Percentiles rank a stretch among this genome's conserved stretches.
Evolutionary conservation across 2,888 invertebrate genomes (phyloP).

Genomic region (Hybos culiciformis): DNA sequence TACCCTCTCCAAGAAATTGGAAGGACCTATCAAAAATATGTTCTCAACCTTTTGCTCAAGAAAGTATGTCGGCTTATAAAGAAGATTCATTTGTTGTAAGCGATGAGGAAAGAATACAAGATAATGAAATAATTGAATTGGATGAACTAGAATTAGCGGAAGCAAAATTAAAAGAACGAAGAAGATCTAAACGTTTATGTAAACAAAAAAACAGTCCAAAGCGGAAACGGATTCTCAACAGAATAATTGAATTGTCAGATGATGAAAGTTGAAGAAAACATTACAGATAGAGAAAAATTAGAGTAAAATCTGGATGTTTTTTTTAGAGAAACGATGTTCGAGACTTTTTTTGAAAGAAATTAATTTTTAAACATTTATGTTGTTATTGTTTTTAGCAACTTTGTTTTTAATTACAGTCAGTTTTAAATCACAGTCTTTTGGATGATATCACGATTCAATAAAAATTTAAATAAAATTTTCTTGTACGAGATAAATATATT

Average conservation of each 20-base stretch:
- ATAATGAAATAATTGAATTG: slow-evolving; percentile 32
- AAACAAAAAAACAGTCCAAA: slow-evolving; percentile 2
- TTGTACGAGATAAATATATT: too few relatives aligned
- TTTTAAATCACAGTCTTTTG: too few relatives aligned
- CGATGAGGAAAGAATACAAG: slow-evolving; percentile 37
- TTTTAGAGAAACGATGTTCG: too few relatives aligned
- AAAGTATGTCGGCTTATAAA: slow-evolving; percentile 40
- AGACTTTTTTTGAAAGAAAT: too few relatives aligned
- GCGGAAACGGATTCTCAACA: not conserved
- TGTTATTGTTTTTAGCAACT: too few relatives aligned
- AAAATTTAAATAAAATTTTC: too few relatives aligned
- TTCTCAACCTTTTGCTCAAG: slow-evolving; percentile 35
- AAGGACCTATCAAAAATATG: slow-evolving; percentile 36
- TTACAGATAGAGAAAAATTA: too few relatives aligned
- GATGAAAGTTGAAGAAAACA: not conserved
- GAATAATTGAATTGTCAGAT: not conserved
- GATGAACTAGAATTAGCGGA: slow-evolving; percentile 51
- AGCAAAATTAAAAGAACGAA: slow-evolving; percentile 36
- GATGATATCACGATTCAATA: too few relatives aligned
- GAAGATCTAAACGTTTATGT: slow-evolving; percentile 23
- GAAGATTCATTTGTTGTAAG: slow-evolving; percentile 34
- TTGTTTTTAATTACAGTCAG: too few relatives aligned
- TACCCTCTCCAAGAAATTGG: slow-evolving; percentile 39
- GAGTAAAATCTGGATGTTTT: too few relatives aligned
- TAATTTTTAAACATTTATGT: too few relatives aligned